Conservation (phyloP, 92 coral and sea anemone species). For the Micromussa lordhowensis region DNA sequence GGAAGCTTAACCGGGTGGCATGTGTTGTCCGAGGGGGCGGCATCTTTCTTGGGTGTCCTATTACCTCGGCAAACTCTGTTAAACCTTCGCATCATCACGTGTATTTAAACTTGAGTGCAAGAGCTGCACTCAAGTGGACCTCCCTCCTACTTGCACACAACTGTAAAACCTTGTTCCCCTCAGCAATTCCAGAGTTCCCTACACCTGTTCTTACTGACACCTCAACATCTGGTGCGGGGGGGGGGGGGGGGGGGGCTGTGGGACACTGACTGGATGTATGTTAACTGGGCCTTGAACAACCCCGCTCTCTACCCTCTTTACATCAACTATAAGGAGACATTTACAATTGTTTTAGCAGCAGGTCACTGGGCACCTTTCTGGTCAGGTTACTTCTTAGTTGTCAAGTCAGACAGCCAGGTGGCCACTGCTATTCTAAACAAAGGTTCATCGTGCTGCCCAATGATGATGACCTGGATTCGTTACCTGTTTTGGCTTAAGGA, state of each 20-base stretch:
- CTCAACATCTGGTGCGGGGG: conserved; percentile 43
- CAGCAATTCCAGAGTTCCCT: too few species aligned
- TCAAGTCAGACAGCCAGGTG: conserved; percentile 45
- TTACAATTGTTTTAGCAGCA: conserved; percentile 40
- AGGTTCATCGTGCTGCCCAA: conserved; percentile 33
- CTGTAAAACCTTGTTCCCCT: background rate
- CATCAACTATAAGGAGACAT: conserved; percentile 55
- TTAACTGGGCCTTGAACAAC: conserved; percentile 58
- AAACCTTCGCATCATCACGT: background rate
- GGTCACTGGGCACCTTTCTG: conserved; percentile 42
- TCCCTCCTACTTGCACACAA: too few species aligned
- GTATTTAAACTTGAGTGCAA: background rate
- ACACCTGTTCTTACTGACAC: conserved; percentile 29
- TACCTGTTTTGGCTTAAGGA: conserved; percentile 33
- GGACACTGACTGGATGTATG: conserved; percentile 50
- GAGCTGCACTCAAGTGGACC: background rate
- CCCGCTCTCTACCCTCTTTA: conserved; percentile 43
- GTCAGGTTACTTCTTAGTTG: conserved; percentile 25
- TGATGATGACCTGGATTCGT: conserved; percentile 37
- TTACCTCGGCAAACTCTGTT: background rate
- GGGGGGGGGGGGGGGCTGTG: too few species aligned
- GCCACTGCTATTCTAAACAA: conserved; percentile 45
- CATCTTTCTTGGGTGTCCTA: background rate
- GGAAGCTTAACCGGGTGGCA: conserved; percentile 49
- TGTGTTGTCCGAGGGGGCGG: conserved; percentile 49